Base-by-base conservation (phyloP, 2,888 invertebrate species). In the Octonoba sinensis region DNA sequence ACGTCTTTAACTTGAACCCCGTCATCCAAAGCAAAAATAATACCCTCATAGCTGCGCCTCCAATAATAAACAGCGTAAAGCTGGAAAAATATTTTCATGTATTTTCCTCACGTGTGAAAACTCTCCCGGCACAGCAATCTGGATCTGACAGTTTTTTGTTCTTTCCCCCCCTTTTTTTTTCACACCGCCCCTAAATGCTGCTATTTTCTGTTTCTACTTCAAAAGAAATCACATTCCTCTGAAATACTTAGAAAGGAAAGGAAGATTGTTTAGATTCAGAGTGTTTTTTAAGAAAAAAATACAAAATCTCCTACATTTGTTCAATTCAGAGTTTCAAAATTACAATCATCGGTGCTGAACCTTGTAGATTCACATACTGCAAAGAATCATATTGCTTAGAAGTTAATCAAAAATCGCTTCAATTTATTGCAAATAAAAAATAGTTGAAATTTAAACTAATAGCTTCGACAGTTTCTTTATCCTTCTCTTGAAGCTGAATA, bases 71-170 rank as follows among this genome's bases (percentile, higher is more conserved):
- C 62, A 69, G 69, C 44, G 11, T 62, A 54, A 70, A 57, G 47
- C 24, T 47, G 12, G 22, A 36, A 60, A 27, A 59, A 36, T 46
- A 44, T 44, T 62, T 76, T 69, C 70, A 67, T 72, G 49, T 64
- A 76, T 76, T 76, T 76, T 44, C 24, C 69, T 70, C 76, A 76
- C 76, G 76, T 70, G 69, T 62, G 36, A 49, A 60, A 66, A 47
- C 44, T 59, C 49, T 36, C 54, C 22, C 12, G 44, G 22, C 56
- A 54, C 24, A n/a, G 44, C 62, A 62, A 76, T 76, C 76, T 76
- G 76, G 69, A 49, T 51, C 54, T 76, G 76, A 76, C 76, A 60
- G 60, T 70, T 76, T 70, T 75, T 57, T 20, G 51, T 46, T 60
- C 24, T 13, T 24, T 24, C 69, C 46, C 75, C 60, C 59, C 75